These are phyloP conservation scores for Periparus ater DNA, from an alignment of 2,797 vertebrate species.

Conservation along the genomic window DNA sequence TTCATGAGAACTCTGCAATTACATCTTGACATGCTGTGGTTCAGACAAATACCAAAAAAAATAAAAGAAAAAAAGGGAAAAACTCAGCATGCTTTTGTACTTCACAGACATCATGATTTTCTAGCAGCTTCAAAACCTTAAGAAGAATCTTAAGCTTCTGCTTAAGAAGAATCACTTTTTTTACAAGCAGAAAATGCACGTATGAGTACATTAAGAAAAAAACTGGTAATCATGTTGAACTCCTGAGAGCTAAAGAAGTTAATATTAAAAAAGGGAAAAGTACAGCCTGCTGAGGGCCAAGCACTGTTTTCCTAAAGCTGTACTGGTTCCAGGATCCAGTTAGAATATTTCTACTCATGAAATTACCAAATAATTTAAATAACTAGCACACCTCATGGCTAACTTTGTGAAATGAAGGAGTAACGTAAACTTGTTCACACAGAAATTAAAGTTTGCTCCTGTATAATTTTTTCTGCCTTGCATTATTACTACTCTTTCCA, in stretches of 20 bases:
- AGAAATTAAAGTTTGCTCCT: background rate
- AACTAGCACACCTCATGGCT: background rate
- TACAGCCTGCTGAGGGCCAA: background rate
- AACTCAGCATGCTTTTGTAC: background rate
- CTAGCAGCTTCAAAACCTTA: background rate
- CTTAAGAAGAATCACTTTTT: background rate
- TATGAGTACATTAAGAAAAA: background rate
- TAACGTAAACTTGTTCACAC: background rate
- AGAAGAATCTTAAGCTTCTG: no score
- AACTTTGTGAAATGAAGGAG: background rate
- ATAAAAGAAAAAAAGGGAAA: fast-evolving
- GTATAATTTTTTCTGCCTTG: background rate
- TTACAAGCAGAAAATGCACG: background rate
- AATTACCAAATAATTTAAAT: background rate
- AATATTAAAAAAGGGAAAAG: background rate
- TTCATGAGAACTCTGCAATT: background rate
- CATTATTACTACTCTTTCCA: background rate
- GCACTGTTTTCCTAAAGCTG: background rate
- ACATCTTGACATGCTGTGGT: no score
- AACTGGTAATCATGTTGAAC: background rate
- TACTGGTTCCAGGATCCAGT: background rate
- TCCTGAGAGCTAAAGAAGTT: background rate
- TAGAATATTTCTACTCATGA: background rate
- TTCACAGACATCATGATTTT: background rate
- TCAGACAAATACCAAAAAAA: background rate